These are phyloP conservation scores for Stigmatopora nigra DNA, from an alignment of 2,113 vertebrate genomes.

Conservation along the genomic window DNA sequence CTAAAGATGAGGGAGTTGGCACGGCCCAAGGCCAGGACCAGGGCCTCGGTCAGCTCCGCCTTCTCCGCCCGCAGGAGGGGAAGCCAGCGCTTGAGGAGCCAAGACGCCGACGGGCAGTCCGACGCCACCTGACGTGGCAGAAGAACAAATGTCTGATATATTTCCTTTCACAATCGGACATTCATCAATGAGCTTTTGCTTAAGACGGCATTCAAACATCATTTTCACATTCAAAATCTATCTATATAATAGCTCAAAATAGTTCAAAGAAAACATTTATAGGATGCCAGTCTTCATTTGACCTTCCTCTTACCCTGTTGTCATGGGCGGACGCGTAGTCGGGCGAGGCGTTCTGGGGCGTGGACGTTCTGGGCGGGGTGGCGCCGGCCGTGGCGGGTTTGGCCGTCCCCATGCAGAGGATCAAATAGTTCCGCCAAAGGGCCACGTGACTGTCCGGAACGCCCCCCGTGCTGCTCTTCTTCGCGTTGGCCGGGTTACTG, in stretches of 20 bases:
- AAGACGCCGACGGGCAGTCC: slow-evolving; percentile 84
- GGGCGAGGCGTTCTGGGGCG: slow-evolving; percentile 87
- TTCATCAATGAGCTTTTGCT: too few species aligned
- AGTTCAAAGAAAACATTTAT: too few species aligned
- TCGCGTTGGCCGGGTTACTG: slow-evolving; percentile 90
- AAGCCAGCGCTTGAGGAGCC: slow-evolving; percentile 92
- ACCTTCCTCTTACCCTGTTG: slow-evolving; percentile 84
- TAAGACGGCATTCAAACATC: too few species aligned
- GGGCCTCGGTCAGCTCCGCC: slow-evolving; percentile 93
- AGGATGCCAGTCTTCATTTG: too few species aligned
- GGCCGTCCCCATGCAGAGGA: slow-evolving; percentile 94
- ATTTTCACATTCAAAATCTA: too few species aligned
- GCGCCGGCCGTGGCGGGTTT: slow-evolving; percentile 97
- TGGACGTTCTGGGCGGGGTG: slow-evolving; percentile 87
- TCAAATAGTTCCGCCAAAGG: slow-evolving; percentile 96
- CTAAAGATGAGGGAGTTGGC: slow-evolving; percentile 95
- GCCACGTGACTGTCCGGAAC: slow-evolving; percentile 83
- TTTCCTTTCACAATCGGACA: too few species aligned
- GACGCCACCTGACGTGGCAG: slow-evolving; percentile 78
- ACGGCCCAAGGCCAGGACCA: slow-evolving; percentile 94
- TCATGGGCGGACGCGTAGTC: slow-evolving; percentile 85
- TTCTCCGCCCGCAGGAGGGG: slow-evolving; percentile 96
- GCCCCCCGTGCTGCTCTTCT: slow-evolving; percentile 85
- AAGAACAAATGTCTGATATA: neutral
- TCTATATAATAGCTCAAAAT: too few species aligned